phyloP scores from a whole-genome alignment of 2,797 vertebrate species.

The Uromys caudimaculatus region DNA sequence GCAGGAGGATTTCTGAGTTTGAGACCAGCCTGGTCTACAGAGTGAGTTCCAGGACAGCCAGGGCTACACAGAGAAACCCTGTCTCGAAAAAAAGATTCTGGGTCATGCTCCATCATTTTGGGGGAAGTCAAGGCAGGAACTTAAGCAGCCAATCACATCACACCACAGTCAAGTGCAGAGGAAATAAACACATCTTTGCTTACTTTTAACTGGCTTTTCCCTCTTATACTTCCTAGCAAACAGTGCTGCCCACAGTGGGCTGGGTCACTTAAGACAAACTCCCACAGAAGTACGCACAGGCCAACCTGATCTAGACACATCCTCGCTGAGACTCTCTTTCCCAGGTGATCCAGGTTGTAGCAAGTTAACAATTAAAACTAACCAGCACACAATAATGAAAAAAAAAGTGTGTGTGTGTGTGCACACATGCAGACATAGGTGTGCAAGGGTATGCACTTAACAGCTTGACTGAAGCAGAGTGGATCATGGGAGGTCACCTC shows the following conservation, averaged over 20 bases:
- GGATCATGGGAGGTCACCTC: background rate
- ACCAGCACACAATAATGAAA: background rate
- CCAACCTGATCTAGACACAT: background rate
- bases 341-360: background rate
- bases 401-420: background rate
- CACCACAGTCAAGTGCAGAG: background rate
- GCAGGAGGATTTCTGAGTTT: no score
- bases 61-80: no score
- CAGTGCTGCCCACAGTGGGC: no score
- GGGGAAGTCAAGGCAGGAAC: background rate
- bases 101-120: background rate
- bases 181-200: background rate
- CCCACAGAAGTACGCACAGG: background rate
- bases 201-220: background rate
- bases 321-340: background rate
- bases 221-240: background rate
- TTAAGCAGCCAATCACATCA: background rate
- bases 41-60: no score
- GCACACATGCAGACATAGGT: background rate
- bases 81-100: no score
- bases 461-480: rapidly evolving
- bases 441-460: background rate
- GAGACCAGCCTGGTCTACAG: no score
- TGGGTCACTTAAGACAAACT: background rate
- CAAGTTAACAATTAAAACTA: background rate